Percentiles rank a stretch among this genome's conserved stretches.
These are phyloP conservation scores for Aphelinus atriplicis DNA, from an alignment of 1,140 invertebrate species.

Conservation along the genomic window DNA sequence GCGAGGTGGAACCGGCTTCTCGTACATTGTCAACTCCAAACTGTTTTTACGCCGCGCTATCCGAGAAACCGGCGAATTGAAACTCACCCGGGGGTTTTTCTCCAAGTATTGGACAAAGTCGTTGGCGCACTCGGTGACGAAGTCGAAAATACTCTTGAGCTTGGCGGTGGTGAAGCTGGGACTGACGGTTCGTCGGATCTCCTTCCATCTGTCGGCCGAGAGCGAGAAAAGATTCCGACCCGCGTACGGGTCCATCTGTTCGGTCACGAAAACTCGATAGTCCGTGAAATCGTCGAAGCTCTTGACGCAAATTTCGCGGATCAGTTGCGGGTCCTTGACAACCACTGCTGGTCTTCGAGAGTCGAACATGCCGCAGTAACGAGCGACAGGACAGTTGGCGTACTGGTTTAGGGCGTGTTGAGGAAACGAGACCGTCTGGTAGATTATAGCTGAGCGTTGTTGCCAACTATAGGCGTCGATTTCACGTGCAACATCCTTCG, in stretches of 20 bases:
- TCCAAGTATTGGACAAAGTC: conserved; percentile 52
- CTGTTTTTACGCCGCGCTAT: no score
- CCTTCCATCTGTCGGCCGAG: conserved; percentile 58
- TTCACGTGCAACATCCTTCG: conserved; percentile 44
- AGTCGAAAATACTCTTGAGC: conserved; percentile 63
- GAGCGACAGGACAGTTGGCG: background rate
- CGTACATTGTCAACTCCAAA: no score
- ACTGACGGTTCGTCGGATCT: conserved; percentile 61
- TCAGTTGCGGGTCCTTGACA: conserved; percentile 69
- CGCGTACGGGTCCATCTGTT: conserved; percentile 54
- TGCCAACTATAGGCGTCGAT: conserved; percentile 46
- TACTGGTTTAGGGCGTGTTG: conserved; percentile 24
- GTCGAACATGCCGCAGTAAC: conserved; percentile 65
- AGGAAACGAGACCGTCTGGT: background rate
- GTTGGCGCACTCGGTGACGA: conserved; percentile 57
- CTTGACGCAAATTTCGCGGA: conserved; percentile 71
- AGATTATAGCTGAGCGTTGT: conserved; percentile 20
- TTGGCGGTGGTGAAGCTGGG: conserved; percentile 62
- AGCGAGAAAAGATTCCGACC: conserved; percentile 57
- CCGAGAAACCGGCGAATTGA: no score
- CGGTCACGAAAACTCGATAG: conserved; percentile 54
- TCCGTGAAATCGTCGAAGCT: conserved; percentile 74
- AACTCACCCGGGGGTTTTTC: conserved; percentile 32
- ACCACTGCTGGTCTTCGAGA: conserved; percentile 64
- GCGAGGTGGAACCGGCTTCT: no score